Evolutionary conservation across 2,888 invertebrate genomes (phyloP).

Genomic region (Andrena haemorrhoa): DNA sequence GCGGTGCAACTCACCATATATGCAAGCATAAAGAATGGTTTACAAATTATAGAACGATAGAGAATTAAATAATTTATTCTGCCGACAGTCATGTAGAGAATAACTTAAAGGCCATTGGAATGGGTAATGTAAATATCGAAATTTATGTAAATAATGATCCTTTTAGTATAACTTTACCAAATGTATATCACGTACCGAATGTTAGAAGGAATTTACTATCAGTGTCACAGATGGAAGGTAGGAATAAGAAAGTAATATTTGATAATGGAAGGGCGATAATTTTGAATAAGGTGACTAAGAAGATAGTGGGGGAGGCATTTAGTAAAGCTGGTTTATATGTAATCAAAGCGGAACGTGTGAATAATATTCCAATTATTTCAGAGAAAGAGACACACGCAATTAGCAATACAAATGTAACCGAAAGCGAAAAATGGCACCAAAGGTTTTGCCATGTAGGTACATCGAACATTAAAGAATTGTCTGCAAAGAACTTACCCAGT

Average conservation of each 20-base stretch:
- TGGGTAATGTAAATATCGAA: conserved; percentile 22
- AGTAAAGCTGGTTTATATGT: conserved; percentile 19
- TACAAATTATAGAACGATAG: conserved; percentile 16
- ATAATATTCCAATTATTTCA: conserved; percentile 18
- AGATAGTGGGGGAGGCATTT: conserved; percentile 29
- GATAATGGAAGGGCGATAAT: conserved; percentile 23
- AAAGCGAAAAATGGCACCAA: conserved; percentile 7
- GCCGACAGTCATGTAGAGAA: conserved; percentile 1
- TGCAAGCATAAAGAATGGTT: conserved; percentile 48
- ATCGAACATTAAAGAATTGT: conserved; percentile 8
- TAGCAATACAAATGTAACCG: background rate
- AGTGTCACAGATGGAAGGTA: conserved; percentile 34
- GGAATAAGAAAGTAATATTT: conserved; percentile 19
- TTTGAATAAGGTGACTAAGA: conserved; percentile 7
- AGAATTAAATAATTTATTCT: conserved; percentile 32
- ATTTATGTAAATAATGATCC: background rate
- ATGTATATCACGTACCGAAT: conserved; percentile 38
- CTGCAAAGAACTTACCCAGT: background rate
- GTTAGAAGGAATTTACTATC: conserved; percentile 42
- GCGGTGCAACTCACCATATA: conserved; percentile 44
- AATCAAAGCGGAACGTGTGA: background rate
- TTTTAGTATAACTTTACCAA: conserved; percentile 10
- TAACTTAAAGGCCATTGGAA: conserved; percentile 15
- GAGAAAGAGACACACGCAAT: conserved; percentile 1
- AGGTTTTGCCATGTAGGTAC: conserved; percentile 16